Percentiles rank a stretch among this genome's conserved stretches.
These are phyloP conservation scores for Catamblyrhynchus diadema DNA, from an alignment of 2,797 vertebrate species.

Conservation along the genomic window DNA sequence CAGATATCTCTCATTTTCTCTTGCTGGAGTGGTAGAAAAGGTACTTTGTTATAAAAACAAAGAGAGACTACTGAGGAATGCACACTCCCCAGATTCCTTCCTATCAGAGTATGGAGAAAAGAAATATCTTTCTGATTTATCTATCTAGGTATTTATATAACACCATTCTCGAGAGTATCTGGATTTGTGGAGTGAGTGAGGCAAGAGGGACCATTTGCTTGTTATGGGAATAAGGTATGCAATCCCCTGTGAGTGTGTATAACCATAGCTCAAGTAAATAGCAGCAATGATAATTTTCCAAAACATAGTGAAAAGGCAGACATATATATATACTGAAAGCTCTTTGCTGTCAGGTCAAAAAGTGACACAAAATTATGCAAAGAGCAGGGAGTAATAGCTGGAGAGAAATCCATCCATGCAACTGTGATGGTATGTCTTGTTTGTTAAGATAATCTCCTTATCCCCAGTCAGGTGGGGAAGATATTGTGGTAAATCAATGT, in stretches of 20 bases:
- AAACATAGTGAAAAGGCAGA: not conserved
- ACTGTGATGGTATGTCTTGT: not conserved
- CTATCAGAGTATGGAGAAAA: not conserved
- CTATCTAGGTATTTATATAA: conserved; percentile 36
- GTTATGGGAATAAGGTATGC: conserved; percentile 28
- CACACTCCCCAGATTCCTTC: not conserved
- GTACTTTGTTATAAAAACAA: conserved; percentile 17
- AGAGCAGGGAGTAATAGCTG: not conserved
- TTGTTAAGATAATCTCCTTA: not conserved
- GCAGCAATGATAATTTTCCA: not conserved
- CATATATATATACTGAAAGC: not conserved
- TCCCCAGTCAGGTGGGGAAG: not conserved
- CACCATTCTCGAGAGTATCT: not conserved
- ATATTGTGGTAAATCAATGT: not conserved
- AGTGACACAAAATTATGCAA: not conserved
- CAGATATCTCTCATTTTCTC: not conserved
- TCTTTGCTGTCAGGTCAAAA: conserved; percentile 7
- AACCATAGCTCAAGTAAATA: not conserved
- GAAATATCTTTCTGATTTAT: conserved; percentile 23
- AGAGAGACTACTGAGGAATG: not conserved
- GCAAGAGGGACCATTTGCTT: conserved; percentile 14
- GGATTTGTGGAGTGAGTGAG: not conserved
- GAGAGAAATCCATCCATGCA: not conserved
- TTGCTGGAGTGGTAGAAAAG: conserved; percentile 8
- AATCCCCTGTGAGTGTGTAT: not conserved